Base-by-base conservation (phyloP, 1,140 invertebrate genomes). In the Nasonia longicornis region DNA sequence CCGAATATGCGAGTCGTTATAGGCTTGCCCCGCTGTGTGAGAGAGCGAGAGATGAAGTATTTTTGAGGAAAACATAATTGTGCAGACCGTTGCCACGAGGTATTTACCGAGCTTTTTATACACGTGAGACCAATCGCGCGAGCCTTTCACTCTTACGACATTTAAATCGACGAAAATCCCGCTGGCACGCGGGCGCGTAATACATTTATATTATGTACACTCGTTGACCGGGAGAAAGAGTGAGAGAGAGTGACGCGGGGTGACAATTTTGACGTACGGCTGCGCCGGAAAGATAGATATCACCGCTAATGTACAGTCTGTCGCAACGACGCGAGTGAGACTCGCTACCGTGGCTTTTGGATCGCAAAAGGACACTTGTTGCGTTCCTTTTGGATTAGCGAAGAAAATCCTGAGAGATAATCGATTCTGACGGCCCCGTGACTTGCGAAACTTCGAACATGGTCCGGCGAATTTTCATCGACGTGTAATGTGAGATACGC, bases 81-180 rank as follows among this genome's bases (percentile, higher is more conserved):
- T 16, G 64, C 64, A n/a, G 38, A 7, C 16, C 20, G 26, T 67
- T 31, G 64, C 64, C 7, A 8, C 22, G 64, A 67, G 52, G 52
- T 58, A 67, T 31, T 67, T 31, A 16, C 29, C 4, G 26, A 14
- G 8, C 7, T 67, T 29, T 67, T 67, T 67, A 20, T 7, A 16
- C 16, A 58, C 26, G 26, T 0, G 6, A 12, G 6, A n/a, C n/a
- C 22, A 4, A n/a, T 26, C 14, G 64, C 64, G 26, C 29, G 26
- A 2, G 58, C 77, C 67, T 79, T 79, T 72, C 77, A 79, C 77
- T 58, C 48, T 79, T 79, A 58, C 26, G 52, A 71, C 69, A 79
- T 72, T 63, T 26, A 58, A 48, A 52, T 31, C 10, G 52, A 70
- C 67, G 48, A 70, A 78, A 35, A 3, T 52, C 42, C 12, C 6